Evolutionary conservation across 2,113 vertebrate genomes (phyloP).

Genomic region (Sinocyclocheilus maitianheensis): DNA sequence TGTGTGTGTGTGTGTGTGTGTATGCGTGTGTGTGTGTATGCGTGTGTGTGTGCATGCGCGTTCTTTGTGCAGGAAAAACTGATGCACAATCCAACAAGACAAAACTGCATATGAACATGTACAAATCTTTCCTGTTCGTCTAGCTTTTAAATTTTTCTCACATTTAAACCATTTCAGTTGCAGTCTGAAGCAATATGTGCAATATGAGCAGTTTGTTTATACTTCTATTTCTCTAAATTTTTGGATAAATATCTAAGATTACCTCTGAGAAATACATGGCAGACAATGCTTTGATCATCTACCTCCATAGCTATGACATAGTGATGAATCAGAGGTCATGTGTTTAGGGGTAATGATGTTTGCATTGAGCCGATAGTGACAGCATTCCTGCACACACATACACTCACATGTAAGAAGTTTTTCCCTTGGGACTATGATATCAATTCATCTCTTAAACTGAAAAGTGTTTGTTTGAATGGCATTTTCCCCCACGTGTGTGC

Average conservation of each 20-base stretch:
- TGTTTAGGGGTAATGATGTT: conserved; percentile 9
- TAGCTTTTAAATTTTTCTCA: background rate
- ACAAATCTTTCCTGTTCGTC: background rate
- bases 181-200: background rate
- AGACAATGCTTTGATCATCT: background rate
- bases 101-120: background rate
- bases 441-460: conserved; percentile 18
- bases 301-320: background rate
- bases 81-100: background rate
- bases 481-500: conserved; percentile 6
- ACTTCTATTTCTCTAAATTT: background rate
- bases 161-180: background rate
- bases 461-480: background rate
- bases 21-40: no score
- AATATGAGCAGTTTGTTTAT: background rate
- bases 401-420: background rate
- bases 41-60: no score
- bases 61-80: background rate
- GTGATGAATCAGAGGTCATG: conserved; percentile 31
- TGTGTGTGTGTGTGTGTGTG: no score
- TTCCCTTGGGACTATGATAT: conserved; percentile 15
- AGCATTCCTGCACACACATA: conserved; percentile 18
- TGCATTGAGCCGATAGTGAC: background rate
- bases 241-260: background rate
- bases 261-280: background rate